A percentile compares a stretch with the other conserved stretches of the same genome.
phyloP scores from a whole-genome alignment of 2,888 invertebrate species.

The Stenchaetothrips biformis region DNA sequence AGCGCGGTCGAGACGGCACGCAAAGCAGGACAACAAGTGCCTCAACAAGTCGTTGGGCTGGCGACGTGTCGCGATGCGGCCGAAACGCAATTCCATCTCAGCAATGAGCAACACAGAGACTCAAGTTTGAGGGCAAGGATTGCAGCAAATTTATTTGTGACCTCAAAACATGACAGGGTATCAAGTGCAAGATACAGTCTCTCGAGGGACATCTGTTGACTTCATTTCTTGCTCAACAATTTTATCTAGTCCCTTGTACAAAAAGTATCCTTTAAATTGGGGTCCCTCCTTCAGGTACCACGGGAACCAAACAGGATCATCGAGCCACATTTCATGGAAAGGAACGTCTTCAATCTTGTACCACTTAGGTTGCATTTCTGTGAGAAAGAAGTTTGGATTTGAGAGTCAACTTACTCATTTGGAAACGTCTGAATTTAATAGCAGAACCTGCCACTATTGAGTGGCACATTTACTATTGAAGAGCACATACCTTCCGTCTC shows the following conservation, averaged over 20 bases:
- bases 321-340: conserved; percentile 65
- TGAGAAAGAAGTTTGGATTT: conserved; percentile 28
- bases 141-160: too few species aligned
- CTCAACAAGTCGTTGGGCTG: too few species aligned
- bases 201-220: background rate
- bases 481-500: conserved; percentile 55
- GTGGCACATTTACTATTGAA: conserved; percentile 26
- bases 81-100: too few species aligned
- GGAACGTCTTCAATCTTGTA: conserved; percentile 57
- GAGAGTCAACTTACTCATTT: conserved; percentile 29
- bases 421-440: conserved; percentile 25
- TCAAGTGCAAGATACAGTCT: background rate
- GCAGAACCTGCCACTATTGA: background rate
- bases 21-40: too few species aligned
- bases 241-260: conserved; percentile 53
- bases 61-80: too few species aligned
- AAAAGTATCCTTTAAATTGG: conserved; percentile 56
- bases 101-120: too few species aligned
- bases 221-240: conserved; percentile 49
- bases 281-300: conserved; percentile 54
- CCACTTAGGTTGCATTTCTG: conserved; percentile 71
- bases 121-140: too few species aligned
- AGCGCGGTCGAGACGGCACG: too few species aligned
- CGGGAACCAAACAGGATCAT: conserved; percentile 64
- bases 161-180: too few species aligned